A percentile compares a stretch with the other conserved stretches of the same genome.
Evolutionary conservation across 2,888 invertebrate genomes (phyloP).

Genomic region (Operophtera brumata): DNA sequence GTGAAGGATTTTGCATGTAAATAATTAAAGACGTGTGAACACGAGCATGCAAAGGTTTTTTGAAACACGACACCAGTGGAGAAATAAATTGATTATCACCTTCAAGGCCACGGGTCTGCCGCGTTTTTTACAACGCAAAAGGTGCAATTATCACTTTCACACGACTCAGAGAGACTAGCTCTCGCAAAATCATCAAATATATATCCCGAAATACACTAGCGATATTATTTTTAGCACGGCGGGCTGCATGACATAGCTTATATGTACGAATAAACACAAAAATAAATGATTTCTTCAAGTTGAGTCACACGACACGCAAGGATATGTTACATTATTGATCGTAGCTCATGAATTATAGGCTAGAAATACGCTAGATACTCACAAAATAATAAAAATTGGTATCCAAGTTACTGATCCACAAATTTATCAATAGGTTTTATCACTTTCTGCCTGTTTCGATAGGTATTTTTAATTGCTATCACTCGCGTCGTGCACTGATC

Average conservation of each 20-base stretch:
- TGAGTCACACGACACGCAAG: conserved; percentile 51
- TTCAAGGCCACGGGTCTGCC: conserved; percentile 55
- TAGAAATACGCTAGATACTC: conserved; percentile 62
- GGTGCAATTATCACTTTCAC: conserved; percentile 66
- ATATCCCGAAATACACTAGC: conserved; percentile 68
- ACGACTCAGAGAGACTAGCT: conserved; percentile 61
- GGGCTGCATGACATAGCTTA: conserved; percentile 60
- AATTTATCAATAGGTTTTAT: conserved; percentile 38
- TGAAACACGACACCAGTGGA: conserved; percentile 30
- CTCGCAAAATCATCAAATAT: conserved; percentile 72
- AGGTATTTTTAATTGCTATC: conserved; percentile 39
- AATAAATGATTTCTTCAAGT: conserved; percentile 45
- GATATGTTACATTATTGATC: conserved; percentile 56
- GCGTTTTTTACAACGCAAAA: conserved; percentile 42
- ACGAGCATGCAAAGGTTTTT: conserved; percentile 3
- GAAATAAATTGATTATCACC: conserved; percentile 28
- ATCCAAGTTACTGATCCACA: conserved; percentile 59
- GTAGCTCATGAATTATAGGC: conserved; percentile 47
- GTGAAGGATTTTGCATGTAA: neutral
- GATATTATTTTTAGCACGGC: conserved; percentile 71
- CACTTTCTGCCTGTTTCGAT: conserved; percentile 33
- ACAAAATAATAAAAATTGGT: conserved; percentile 64
- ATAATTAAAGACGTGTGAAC: neutral
- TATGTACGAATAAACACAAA: conserved; percentile 49
- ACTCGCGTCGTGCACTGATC: conserved; percentile 59